Base-by-base conservation (phyloP, 2,113 vertebrate species). In the Turdus rufiventris region DNA sequence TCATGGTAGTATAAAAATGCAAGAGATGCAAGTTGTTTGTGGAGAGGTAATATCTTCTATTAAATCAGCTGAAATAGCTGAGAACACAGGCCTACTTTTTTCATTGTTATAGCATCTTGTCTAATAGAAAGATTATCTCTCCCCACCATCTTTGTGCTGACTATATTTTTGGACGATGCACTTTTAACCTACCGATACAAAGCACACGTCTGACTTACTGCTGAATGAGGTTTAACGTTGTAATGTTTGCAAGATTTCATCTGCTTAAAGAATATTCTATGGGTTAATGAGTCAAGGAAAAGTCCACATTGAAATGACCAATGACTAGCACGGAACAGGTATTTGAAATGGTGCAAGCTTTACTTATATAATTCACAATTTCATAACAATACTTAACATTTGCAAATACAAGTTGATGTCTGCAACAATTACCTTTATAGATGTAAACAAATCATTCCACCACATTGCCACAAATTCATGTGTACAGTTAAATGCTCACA, bases 311-410 rank as follows among this genome's bases (percentile, higher is more conserved):
- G 79, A 96, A 96, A 94, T 87, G 92, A 96, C 75, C 84, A 96
- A 91, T 72, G 83, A 96, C 66, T 92, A 96, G 88, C 45, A 89
- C 58, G 2, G 96, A 94, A 93, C 89, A 94, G 90, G 47, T 54
- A 91, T 72, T 90, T 96, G 86, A 93, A 94, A 96, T 60, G 95
- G 89, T 95, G 94, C 96, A 97, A 96, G 96, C 91, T 96, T 96
- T 88, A 96, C 66, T 96, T 88, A 36, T 47, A 93, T 91, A 66
- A 90, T 85, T 80, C 65, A 93, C 93, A 94, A 84, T 85, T 95
- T 78, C 86, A 95, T 96, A 96, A 96, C 93, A 94, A 94, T 94
- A 91, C 51, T 95, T 92, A 94, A 86, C 92, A 97, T 94, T 95
- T 97, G 94, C 51, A 77, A 95, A 70, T 96, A 94, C 93, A 95